Base-by-base conservation (phyloP, 1,140 invertebrate genomes). In the Bombus polaris region DNA sequence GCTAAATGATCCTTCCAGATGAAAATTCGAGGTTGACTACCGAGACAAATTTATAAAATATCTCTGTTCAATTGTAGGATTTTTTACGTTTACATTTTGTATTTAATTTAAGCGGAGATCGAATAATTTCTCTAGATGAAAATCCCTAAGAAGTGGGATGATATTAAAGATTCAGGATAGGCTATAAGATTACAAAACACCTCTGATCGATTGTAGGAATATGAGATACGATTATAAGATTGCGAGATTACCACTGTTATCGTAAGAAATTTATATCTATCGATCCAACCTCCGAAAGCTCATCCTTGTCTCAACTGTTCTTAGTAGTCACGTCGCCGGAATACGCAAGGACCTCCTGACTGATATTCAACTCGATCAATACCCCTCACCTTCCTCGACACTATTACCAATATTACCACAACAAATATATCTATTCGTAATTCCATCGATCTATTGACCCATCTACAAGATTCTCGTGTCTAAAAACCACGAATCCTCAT, bases 371-470 rank as follows among this genome's bases (percentile, higher is more conserved):
- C 13, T 13, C n/a, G 76, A 85, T 72, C 57, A 85, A 85, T 71
- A 79, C 12, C 68, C 32, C 22, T 37, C 10, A 0, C 10, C 73
- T 25, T 65, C 22, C 39, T 47, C 57, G 10, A 18, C 9, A 22
- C 66, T 53, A 39, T 84, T 72, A 10, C 68, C 68, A 80, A 85
- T 65, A 80, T 85, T 80, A 80, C 68, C 42, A 71, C 42, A 73
- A 84, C 77, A 85, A 85, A 80, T 80, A 85, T 85, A 85, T 80
- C 37, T 42, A 71, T 72, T 71, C 68, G n/a, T 72, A 47, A 72
- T 80, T 80, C 32, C 42, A 39, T 73, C 32, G 53, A 85, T 85
- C 32, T 85, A 53, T 85, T 80, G 77, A 85, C 68, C 53, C 15
- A 28, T 1, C 10, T 10, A 6, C 15, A n/a, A 18, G 10, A 59